A percentile compares a stretch with the other conserved stretches of the same genome.
Evolutionary conservation across 1,140 invertebrate genomes (phyloP).

Genomic region (Drosophila mojavensis): DNA sequence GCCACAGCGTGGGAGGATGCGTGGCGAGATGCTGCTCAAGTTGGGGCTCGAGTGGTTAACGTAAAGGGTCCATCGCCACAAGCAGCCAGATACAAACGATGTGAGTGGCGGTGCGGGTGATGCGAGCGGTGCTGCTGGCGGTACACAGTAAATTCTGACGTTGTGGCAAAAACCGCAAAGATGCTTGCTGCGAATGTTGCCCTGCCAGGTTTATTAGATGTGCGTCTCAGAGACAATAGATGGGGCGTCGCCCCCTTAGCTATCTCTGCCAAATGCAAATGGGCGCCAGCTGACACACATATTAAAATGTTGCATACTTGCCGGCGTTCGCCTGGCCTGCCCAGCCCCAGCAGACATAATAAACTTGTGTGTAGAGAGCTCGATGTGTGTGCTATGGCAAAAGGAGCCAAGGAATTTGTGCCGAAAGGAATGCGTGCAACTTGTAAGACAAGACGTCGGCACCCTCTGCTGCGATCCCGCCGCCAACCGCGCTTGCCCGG

Average conservation of each 20-base stretch:
- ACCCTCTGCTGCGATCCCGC: slow-evolving; percentile 7
- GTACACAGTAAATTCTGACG: slow-evolving; percentile 46
- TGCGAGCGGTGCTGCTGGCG: background rate
- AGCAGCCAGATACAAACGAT: background rate
- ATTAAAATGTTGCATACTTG: slow-evolving; percentile 80
- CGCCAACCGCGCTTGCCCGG: slow-evolving; percentile 17
- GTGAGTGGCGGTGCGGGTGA: background rate
- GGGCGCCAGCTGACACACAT: slow-evolving; percentile 62
- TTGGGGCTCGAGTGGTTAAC: slow-evolving; percentile 49
- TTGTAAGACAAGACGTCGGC: slow-evolving; percentile 69
- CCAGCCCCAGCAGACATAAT: slow-evolving; percentile 63
- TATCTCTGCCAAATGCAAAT: slow-evolving; percentile 24
- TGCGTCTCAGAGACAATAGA: slow-evolving; percentile 47
- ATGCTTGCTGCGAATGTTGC: slow-evolving; percentile 60
- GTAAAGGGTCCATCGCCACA: slow-evolving; percentile 56
- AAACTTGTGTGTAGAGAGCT: slow-evolving; percentile 56
- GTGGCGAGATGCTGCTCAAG: slow-evolving; percentile 54
- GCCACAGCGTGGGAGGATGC: slow-evolving; percentile 20
- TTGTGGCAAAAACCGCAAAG: slow-evolving; percentile 53
- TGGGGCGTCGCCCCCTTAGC: background rate
- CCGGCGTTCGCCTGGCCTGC: slow-evolving; percentile 25
- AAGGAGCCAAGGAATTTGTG: slow-evolving; percentile 55
- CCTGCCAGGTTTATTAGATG: slow-evolving; percentile 60
- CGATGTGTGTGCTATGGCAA: slow-evolving; percentile 17
- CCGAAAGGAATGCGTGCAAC: slow-evolving; percentile 66